Conservation (phyloP, 2,113 vertebrate genomes). For the Ranitomeya variabilis region DNA sequence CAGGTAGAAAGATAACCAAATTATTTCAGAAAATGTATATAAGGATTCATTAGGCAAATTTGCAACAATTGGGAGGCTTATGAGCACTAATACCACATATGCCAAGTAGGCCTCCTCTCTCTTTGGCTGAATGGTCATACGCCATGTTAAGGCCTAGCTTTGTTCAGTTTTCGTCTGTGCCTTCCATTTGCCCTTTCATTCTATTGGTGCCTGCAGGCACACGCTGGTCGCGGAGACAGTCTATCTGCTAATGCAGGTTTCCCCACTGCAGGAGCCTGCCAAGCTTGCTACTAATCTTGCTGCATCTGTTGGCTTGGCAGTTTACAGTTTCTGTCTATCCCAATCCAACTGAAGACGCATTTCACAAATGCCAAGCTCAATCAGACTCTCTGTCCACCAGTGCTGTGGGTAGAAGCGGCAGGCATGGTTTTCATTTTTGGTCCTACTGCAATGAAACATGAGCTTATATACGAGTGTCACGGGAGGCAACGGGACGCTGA, state of each 20-base stretch:
- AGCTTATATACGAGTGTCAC: slow-evolving; percentile 21
- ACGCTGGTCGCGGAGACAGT: slow-evolving; percentile 12
- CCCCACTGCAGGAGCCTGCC: slow-evolving; percentile 10
- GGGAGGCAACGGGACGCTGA: not conserved
- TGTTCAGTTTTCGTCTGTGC: not conserved
- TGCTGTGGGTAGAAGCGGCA: not conserved
- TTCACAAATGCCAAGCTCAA: slow-evolving; percentile 13
- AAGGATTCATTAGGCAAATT: not conserved
- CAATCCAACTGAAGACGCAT: slow-evolving; percentile 28
- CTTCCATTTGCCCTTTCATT: slow-evolving; percentile 33
- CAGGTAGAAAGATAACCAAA: not conserved
- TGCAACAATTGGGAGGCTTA: not conserved
- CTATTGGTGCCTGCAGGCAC: slow-evolving; percentile 27
- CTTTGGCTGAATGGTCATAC: not conserved
- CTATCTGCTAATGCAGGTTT: slow-evolving; percentile 17
- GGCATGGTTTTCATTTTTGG: slow-evolving; percentile 27
- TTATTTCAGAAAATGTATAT: not conserved
- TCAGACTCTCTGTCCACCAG: slow-evolving; percentile 5
- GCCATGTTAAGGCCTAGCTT: not conserved
- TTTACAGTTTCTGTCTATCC: slow-evolving; percentile 27
- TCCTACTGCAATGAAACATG: slow-evolving; percentile 14
- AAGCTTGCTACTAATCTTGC: slow-evolving; percentile 51
- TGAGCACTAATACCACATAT: not conserved
- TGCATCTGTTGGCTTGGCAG: slow-evolving; percentile 55
- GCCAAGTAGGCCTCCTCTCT: not conserved